Evolutionary conservation across 37 sponge, comb jelly and placozoan genomes (phyloP), one percentile per base, ranked within the genome.

Genomic region (Halichondria panicea): DNA sequence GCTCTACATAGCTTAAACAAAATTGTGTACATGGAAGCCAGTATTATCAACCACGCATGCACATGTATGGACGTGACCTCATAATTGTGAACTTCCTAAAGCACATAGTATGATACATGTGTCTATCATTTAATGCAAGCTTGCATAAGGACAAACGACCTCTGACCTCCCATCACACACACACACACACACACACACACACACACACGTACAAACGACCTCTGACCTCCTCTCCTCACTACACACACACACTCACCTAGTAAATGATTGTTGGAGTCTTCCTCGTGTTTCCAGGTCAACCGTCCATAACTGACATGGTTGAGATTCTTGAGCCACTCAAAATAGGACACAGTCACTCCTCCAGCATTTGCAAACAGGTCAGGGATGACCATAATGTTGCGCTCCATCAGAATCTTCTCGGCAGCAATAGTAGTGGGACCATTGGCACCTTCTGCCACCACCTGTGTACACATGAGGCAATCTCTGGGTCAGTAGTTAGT

Each of bases 291-390:
- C 81, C 95, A 95, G 22, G 90, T 89, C n/a, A 98, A 81, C 35
- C 92, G 71, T 1, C 99, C 99, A 59, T 85, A 98, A 56, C 94
- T 93, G 72, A 98, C 99, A 80, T 98, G 99, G 82, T 94, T 98
- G 28, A 98, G 76, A 52, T 98, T 98, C 88, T 98, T 98, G 45
- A 98, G 78, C 99, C 99, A 98, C 82, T 98, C 99, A 80, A 98
- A 98, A 83, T 98, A 98, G 8, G 96, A 95, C 72, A 98, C 99
- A 27, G 99, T 98, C 75, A 98, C 99, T 77, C 99, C 99, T 37
- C 99, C 99, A 75, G 99, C 93, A 81, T 92, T 89, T 43, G 92
- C 95, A 85, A 84, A 94, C 80, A 96, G 43, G 77, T 96, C 97
- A 84, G 99, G 99, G 25, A 98, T 88, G 32, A 98, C 94, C 15